Evolutionary conservation across 2,888 invertebrate species (phyloP), one percentile per base, ranked within the genome.

Genomic region (Hypsopygia costalis): DNA sequence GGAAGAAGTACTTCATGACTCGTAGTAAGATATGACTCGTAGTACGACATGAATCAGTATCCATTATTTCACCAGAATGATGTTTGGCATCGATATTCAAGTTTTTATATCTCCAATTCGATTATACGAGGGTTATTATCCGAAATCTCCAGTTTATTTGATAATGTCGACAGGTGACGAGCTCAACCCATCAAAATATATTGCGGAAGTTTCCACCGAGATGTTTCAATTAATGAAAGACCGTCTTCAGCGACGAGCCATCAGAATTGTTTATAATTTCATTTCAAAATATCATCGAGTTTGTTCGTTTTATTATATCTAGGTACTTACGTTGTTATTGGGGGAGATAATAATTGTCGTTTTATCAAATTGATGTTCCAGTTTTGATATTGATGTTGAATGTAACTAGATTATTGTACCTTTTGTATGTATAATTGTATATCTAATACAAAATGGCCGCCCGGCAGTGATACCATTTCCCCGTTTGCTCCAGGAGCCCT

Each of bases 111-210:
- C 6, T 25, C 16, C 16, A 16, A 16, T 4, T 16, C 16, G 16
- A 16, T 25, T 25, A 25, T 8, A 25, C n/a, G 25, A 25, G 25
- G 25, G 2, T n/a, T 25, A 25, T 25, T 25, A 25, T 25, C n/a
- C 25, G 25, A 8, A 25, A 25, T 25, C 25, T 25, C n/a, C 12
- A 20, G 20, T 3, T 22, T 37, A 30, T 37, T 29, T 22, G 36
- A 11, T 30, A 29, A 36, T 30, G 21, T 21, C 30, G 36, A 22
- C 36, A 31, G 36, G 30, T 22, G 30, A 37, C 30, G 30, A 37
- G 20, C 36, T 28, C 36, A 30, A 11, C 30, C 36, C 36, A 37
- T 37, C 36, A 37, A 37, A 37, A 37, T 37, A 30, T 37, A 37
- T 37, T 37, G 30, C 30, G 21, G 20, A 37, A 37, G 22, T 37